Evolutionary conservation across 1,140 invertebrate species (phyloP).

Genomic region (Pinna nobilis): DNA sequence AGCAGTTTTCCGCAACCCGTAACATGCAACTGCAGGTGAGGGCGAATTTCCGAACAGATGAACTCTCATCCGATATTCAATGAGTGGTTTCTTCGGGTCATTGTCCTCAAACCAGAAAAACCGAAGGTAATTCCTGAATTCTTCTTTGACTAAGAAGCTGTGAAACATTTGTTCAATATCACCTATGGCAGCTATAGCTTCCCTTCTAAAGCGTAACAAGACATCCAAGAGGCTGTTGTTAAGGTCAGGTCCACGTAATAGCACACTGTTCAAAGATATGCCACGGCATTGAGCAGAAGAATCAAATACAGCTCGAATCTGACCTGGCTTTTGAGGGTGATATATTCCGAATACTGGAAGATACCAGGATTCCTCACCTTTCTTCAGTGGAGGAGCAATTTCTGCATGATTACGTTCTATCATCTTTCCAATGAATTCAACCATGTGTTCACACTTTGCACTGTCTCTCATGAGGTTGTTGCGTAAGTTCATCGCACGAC

Average conservation of each 20-base stretch:
- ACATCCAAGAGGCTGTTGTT: constrained; percentile 56
- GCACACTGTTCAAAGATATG: constrained; percentile 52
- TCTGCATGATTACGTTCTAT: constrained; percentile 32
- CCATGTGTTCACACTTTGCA: constrained; percentile 33
- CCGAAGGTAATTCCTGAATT: constrained; percentile 31
- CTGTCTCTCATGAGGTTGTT: constrained; percentile 34
- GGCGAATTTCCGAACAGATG: constrained; percentile 46
- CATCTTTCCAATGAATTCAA: constrained; percentile 31
- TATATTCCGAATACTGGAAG: constrained; percentile 38
- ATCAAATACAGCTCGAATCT: constrained; percentile 44
- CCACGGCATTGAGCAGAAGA: constrained; percentile 37
- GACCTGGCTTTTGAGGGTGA: constrained; percentile 38
- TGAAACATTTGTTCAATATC: constrained; percentile 48
- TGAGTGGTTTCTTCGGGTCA: constrained; percentile 24
- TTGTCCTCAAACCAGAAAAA: constrained; percentile 43
- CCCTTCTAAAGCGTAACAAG: constrained; percentile 43
- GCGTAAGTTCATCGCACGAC: constrained; percentile 27
- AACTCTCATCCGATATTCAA: constrained; percentile 52
- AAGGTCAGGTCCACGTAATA: constrained; percentile 63
- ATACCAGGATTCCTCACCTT: constrained; percentile 42
- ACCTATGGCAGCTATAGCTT: constrained; percentile 25
- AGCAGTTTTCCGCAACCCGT: constrained; percentile 29
- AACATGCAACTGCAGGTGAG: constrained; percentile 37
- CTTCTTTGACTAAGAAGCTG: constrained; percentile 19
- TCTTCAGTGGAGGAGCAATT: constrained; percentile 15